Evolutionary conservation across 1,140 invertebrate species (phyloP).

Genomic region (Drosophila busckii): DNA sequence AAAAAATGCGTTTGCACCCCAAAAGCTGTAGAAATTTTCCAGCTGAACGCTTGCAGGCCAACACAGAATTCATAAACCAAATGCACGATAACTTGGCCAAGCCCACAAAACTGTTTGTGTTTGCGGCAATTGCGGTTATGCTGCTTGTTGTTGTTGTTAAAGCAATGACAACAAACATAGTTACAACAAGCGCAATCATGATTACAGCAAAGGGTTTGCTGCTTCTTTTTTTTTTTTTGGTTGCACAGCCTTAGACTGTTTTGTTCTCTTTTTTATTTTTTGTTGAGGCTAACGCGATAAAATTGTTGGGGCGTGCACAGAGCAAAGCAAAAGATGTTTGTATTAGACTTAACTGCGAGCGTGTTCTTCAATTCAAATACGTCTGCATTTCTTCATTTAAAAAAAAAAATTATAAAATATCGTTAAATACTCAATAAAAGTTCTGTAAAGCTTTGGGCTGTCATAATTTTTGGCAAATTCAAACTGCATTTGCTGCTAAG

Average conservation of each 20-base stretch:
- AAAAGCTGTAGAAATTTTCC: slow-evolving; percentile 44
- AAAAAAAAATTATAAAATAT: no score
- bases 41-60: slow-evolving; percentile 53
- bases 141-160: slow-evolving; percentile 1
- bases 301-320: slow-evolving; percentile 53
- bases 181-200: slow-evolving; percentile 5
- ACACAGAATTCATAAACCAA: slow-evolving; percentile 66
- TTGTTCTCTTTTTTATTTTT: slow-evolving; percentile 22
- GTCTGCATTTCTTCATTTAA: no score
- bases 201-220: slow-evolving; percentile 14
- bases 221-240: slow-evolving; percentile 5
- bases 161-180: slow-evolving; percentile 14
- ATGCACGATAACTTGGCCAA: slow-evolving; percentile 39
- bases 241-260: slow-evolving; percentile 1
- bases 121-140: slow-evolving; percentile 48
- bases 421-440: no score
- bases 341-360: no score
- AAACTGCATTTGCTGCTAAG: no score
- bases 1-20: slow-evolving; percentile 28
- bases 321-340: not conserved
- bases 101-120: slow-evolving; percentile 41
- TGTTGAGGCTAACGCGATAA: slow-evolving; percentile 34
- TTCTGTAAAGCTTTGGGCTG: no score
- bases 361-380: no score
- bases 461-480: no score